Evolutionary conservation across 2,888 invertebrate genomes (phyloP), one percentile per base, ranked within the genome.

Genomic region (Cylloceria caligata): DNA sequence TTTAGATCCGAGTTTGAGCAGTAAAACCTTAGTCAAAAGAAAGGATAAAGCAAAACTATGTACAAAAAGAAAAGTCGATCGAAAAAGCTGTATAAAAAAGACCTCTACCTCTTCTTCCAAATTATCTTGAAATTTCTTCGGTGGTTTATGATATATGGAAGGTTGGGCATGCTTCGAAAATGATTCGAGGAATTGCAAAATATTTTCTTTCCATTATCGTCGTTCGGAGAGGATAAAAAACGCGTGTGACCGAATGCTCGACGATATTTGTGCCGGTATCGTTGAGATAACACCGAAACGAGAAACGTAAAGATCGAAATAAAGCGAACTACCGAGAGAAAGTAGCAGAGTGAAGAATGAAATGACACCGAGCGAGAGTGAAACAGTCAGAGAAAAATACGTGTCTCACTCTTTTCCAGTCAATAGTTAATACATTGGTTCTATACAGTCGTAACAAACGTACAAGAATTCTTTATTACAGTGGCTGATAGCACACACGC

Each of bases 171-270:
- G 45, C 45, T 45, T 52, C 11, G 60, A 64, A 36, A 80, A 80
- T n/a, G 52, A 55, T 52, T 74, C 65, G 34, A 30, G 16, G 27
- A 60, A 73, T 16, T 16, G 64, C 34, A 49, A 55, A 69, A 80
- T 80, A 52, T 80, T 80, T 74, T 68, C 68, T 64, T 80, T 80
- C 80, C 60, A 80, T 80, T 74, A 80, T 80, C 64, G 64, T n/a
- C 34, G 68, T 64, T 42, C 30, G 57, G 9, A 11, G 2, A 11
- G 67, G 21, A 67, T 36, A 47, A 57, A 16, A 34, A 11, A 68
- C 55, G 24, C 62, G 52, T 34, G 62, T 21, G 52, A 62, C 42
- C 49, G 45, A 74, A 62, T 74, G 39, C 67, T 36, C 60, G 6
- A 45, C 19, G 27, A 78, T 65, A 27, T 65, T 67, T 47, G 72